These are phyloP conservation scores for Capitulum mitella DNA, from an alignment of 2,888 invertebrate genomes.

Conservation along the genomic window DNA sequence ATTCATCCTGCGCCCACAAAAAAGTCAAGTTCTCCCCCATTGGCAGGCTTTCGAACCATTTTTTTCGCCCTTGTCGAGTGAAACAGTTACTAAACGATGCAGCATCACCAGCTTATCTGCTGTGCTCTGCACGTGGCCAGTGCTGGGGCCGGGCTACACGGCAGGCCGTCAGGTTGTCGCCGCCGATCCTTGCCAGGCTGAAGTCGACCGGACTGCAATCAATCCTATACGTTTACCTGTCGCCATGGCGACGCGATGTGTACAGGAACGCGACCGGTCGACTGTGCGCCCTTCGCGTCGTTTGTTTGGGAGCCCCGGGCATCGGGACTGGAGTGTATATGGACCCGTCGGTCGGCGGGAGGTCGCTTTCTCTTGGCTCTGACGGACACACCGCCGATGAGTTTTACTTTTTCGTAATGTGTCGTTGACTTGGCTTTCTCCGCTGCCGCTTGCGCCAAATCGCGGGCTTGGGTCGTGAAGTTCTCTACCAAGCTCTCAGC, in stretches of 20 bases:
- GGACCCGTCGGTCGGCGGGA: neutral
- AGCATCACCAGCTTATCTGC: no score
- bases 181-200: no score
- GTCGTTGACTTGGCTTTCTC: neutral
- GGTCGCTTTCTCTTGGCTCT: neutral
- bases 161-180: no score
- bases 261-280: neutral
- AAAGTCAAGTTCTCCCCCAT: no score
- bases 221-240: neutral
- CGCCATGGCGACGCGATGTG: neutral
- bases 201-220: neutral
- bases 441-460: neutral
- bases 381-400: neutral
- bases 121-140: no score
- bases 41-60: no score
- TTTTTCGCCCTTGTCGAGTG: no score
- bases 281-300: neutral
- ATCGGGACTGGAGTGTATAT: neutral
- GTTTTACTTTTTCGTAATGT: conserved; percentile 1
- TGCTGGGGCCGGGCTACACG: no score
- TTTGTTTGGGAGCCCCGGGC: neutral
- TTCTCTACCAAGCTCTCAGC: neutral
- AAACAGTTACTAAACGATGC: no score
- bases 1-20: no score
- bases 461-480: neutral